Evolutionary conservation across 2,888 invertebrate genomes (phyloP), one percentile per base, ranked within the genome.

Genomic region (Coelinius sp.): DNA sequence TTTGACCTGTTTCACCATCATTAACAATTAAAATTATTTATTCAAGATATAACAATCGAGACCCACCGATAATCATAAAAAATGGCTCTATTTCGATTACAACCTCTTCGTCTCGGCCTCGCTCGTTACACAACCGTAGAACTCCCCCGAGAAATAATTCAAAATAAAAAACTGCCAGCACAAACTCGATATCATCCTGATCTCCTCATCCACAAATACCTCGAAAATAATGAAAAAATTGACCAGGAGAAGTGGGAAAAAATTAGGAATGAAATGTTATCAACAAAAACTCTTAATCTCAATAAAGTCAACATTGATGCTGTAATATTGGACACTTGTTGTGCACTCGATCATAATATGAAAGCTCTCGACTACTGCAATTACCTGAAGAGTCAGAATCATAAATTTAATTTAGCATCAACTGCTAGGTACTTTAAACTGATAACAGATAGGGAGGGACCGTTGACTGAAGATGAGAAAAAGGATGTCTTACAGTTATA

Each of bases 271-370:
- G 84, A 88, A 73, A 78, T 90, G 53, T 79, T 91, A 14, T 81
- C 85, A 0, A 85, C 84, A 74, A 80, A 78, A 52, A 88, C 88
- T n/a, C 81, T 81, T 35, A 0, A 25, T 0, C 79, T 90, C 12
- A 90, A 87, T 59, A 75, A 86, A 46, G 88, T 88, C 46, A 93
- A 91, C 82, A 87, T 93, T 35, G 93, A 94, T 86, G 90, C 91
- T 38, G 82, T 90, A 0, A 88, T 93, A 44, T 81, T 94, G 44
- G 90, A 90, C 70, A 80, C 89, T 20, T 91, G 92, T 84, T 81
- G 88, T 6, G 81, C 79, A 3, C 77, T 81, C 0, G 88, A 88
- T 31, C 88, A 91, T 49, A 86, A 90, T 63, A 81, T 89, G 56
- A 81, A 89, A 35, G 84, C 90, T 31, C 93, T 91, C 0, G 87